A percentile compares a stretch with the other conserved stretches of the same genome.
Conservation (phyloP, 2,797 vertebrate genomes). For the Neostethus bicornis region DNA sequence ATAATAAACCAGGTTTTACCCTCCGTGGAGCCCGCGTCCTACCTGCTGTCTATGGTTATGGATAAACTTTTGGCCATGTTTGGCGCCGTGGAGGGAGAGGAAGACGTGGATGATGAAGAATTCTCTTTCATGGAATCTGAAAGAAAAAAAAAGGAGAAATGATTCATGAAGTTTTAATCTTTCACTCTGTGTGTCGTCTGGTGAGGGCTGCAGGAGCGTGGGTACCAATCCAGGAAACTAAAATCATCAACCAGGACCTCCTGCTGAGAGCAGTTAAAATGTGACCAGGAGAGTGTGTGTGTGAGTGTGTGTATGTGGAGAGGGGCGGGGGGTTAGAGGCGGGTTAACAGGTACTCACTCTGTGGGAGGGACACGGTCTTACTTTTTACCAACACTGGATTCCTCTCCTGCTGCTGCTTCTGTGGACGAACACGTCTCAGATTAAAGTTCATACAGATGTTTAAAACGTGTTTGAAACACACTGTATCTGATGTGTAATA, state of each 20-base stretch:
- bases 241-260: no score
- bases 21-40: background rate
- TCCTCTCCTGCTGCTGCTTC: slow-evolving; percentile 87
- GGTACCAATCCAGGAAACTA: no score
- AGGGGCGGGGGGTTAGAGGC: background rate
- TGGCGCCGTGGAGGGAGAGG: slow-evolving; percentile 72
- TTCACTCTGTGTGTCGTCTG: slow-evolving; percentile 16
- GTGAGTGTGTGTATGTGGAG: background rate
- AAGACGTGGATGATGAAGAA: slow-evolving; percentile 64
- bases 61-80: slow-evolving; percentile 78
- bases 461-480: slow-evolving; percentile 23
- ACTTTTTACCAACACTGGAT: slow-evolving; percentile 72
- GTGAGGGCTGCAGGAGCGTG: background rate
- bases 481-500: no score
- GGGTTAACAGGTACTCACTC: slow-evolving; percentile 80
- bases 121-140: slow-evolving; percentile 82
- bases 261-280: slow-evolving; percentile 65
- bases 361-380: slow-evolving; percentile 75
- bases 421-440: slow-evolving; percentile 68
- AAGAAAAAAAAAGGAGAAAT: slow-evolving; percentile 31
- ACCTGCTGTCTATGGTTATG: slow-evolving; percentile 85
- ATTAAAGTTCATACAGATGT: slow-evolving; percentile 32
- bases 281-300: slow-evolving; percentile 43
- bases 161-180: slow-evolving; percentile 18
- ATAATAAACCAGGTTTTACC: no score